These are phyloP conservation scores for Cyrtonyx montezumae DNA, from an alignment of 2,113 vertebrate species.

Conservation along the genomic window DNA sequence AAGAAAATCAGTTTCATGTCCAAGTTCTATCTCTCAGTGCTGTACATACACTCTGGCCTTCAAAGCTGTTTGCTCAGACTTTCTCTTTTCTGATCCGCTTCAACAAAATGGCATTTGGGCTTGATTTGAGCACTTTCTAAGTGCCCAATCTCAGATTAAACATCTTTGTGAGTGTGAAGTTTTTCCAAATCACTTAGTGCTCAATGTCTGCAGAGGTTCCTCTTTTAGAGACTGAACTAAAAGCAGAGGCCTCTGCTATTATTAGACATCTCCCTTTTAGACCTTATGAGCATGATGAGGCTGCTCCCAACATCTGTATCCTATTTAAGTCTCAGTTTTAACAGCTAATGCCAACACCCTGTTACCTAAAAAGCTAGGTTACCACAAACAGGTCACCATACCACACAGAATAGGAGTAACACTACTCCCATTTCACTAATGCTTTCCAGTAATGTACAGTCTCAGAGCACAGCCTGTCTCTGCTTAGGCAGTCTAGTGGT, in stretches of 20 bases:
- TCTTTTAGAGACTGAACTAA: neutral
- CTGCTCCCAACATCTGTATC: neutral
- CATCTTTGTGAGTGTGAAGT: neutral
- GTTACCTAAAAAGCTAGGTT: neutral
- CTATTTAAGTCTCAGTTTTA: neutral
- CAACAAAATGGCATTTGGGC: neutral
- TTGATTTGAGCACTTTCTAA: neutral
- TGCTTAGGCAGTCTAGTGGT: neutral
- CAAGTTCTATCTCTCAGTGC: neutral
- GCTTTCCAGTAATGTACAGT: fast-evolving
- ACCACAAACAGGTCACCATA: neutral
- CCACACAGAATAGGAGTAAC: neutral
- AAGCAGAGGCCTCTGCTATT: neutral
- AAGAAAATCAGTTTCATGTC: neutral
- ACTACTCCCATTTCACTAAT: neutral
- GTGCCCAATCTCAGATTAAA: neutral
- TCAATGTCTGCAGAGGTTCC: neutral
- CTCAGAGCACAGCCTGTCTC: neutral
- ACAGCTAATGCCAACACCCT: neutral
- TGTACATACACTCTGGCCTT: neutral
- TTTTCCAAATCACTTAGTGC: neutral
- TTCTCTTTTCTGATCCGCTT: neutral
- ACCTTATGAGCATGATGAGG: neutral
- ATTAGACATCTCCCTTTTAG: neutral
- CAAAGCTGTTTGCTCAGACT: neutral